Conservation (phyloP, 2,113 vertebrate genomes). For the Spea bombifrons region DNA sequence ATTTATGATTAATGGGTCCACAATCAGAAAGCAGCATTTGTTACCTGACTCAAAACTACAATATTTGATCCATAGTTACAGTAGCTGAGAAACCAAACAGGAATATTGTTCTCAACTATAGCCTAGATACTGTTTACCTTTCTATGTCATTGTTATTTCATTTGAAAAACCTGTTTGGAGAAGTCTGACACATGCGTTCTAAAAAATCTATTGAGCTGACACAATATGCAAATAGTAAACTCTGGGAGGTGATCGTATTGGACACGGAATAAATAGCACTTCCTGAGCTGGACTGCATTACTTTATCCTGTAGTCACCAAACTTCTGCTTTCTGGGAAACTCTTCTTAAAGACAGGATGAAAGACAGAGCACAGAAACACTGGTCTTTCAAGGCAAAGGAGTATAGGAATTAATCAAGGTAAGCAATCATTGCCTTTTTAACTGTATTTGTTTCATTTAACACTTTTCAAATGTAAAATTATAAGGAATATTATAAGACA, state of each 20-base stretch:
- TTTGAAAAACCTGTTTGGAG: constrained; percentile 43
- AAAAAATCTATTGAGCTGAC: constrained; percentile 13
- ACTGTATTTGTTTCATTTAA: too few relatives aligned
- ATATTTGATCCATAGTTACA: constrained; percentile 8
- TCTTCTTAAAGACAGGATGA: neutral
- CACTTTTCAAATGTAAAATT: too few relatives aligned
- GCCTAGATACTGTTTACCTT: constrained; percentile 35
- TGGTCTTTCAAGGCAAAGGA: neutral
- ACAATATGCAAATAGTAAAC: constrained; percentile 32
- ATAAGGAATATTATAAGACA: too few relatives aligned
- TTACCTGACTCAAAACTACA: neutral
- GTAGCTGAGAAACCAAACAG: constrained; percentile 8
- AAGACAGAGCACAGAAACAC: neutral
- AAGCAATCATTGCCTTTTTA: neutral
- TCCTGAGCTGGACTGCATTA: constrained; percentile 2
- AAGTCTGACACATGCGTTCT: constrained; percentile 36
- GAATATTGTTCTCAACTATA: neutral
- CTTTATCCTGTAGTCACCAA: neutral
- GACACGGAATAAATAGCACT: constrained; percentile 10
- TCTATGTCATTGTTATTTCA: constrained; percentile 28
- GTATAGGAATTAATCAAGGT: neutral
- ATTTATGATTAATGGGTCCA: too few relatives aligned
- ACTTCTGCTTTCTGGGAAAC: constrained; percentile 44
- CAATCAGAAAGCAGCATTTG: neutral
- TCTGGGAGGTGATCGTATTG: neutral